Evolutionary conservation across 1,140 invertebrate genomes (phyloP), one percentile per base, ranked within the genome.

Genomic region (Aphis gossypii): DNA sequence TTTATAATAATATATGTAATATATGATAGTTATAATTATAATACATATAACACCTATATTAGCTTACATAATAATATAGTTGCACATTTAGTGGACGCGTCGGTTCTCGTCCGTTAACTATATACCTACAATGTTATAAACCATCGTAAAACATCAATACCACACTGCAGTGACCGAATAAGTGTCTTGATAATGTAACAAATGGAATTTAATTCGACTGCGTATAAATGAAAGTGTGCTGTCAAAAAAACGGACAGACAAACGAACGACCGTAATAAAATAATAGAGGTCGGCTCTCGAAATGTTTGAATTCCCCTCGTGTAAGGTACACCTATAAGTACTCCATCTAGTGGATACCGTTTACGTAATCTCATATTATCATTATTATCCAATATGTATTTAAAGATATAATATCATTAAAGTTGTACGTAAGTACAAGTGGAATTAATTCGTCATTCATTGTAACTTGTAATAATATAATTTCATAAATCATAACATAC

Each of bases 271-370:
- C 5, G 41, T 84, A 84, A 44, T 84, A 44, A 11, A 41, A 41
- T 84, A 41, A 44, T 25, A 9, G 21, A 46, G 9, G 84, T 46
- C 38, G 23, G 83, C 23, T 86, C 14, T 76, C n/a, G 3, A 76
- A 76, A n/a, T 18, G 30, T 76, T 76, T n/a, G n/a, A n/a, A 76
- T 76, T 76, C 60, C 60, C 14, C n/a, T 35, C 1, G 30, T 0
- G 14, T n/a, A 11, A 3, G 3, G 30, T 11, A n/a, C 11, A 30
- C 9, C 4, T 76, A 76, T n/a, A n/a, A 44, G 21, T 86, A 41
- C 84, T 44, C 84, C 44, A 86, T 86, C 84, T 86, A 86, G 84
- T n/a, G 84, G 84, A 86, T 46, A 46, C n/a, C 4, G 60, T 76
- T 14, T 1, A 76, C 30, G n/a, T n/a, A 68, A n/a, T 68, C 4